Evolutionary conservation across 2,113 vertebrate genomes (phyloP), one percentile per base, ranked within the genome.

Genomic region (Labeo catla): DNA sequence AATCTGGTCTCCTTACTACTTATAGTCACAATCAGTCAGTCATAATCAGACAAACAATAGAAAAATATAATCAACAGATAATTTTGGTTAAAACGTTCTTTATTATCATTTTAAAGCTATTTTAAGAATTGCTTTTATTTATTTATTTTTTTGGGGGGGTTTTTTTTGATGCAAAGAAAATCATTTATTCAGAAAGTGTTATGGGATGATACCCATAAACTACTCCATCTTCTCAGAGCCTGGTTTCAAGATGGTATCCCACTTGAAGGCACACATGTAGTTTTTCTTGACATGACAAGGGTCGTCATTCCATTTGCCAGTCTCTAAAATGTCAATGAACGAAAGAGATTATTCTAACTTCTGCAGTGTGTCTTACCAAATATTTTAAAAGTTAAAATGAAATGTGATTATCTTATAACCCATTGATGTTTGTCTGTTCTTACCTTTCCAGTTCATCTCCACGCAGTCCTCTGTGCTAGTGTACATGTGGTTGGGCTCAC

Each of bases 381-480:
- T 19, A 43, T 72, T 76, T 28, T 28, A 28, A 28, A 28, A 28
- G 15, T 43, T 43, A 19, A 72, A 43, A 72, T 11, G 4, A 2
- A 43, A 43, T 72, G 16, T 72, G 34, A 70, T 39, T 39, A 70
- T 70, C 13, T 13, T 8, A 39, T 70, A 72, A 10, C 8, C 0
- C 3, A 15, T 21, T 10, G 0, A 1, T 72, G 0, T 59, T 2
- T 5, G 15, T 59, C 52, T 36, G 10, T 43, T 19, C 19, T 80
- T 61, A 61, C 77, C 16, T n/a, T 80, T 80, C 54, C 77, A 61
- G 77, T 43, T 61, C 77, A 45, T 80, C 77, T 80, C 77, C 19
- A 63, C 10, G 0, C 77, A 80, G 13, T 61, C 16, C 21, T 80
- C 77, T 0, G 0, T 23, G 9, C 0, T 2, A 6, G 19, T 61